Evolutionary conservation across 37 sponge, comb jelly and placozoan genomes (phyloP).

Genomic region (Hormiphora californensis): DNA sequence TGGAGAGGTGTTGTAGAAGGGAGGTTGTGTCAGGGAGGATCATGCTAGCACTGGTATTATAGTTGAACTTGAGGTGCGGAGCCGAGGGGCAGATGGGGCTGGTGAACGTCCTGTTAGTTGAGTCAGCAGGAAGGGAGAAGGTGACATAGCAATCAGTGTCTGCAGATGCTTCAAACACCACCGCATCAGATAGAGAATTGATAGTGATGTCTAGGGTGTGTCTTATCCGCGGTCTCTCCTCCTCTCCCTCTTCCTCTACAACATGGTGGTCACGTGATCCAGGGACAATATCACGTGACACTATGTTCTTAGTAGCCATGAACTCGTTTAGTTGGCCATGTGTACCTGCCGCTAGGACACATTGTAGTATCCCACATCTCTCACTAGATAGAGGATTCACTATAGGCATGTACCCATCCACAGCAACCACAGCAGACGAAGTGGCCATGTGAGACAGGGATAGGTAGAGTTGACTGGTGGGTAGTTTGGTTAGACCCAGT

Average conservation of each 20-base stretch:
- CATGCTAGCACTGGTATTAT: background rate
- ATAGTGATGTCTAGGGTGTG: conserved; percentile 30
- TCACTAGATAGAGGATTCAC: conserved; percentile 16
- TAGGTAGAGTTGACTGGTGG: conserved; percentile 9
- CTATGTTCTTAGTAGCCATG: conserved; percentile 4
- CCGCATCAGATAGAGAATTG: conserved; percentile 8
- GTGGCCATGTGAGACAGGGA: background rate
- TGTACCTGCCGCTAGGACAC: conserved; percentile 31
- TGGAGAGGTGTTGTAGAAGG: background rate
- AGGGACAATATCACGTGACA: background rate
- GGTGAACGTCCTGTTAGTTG: background rate
- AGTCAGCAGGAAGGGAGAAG: conserved; percentile 28
- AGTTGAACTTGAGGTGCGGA: conserved; percentile 46
- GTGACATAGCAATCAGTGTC: conserved; percentile 14
- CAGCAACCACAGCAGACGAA: background rate
- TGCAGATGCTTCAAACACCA: background rate
- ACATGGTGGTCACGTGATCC: background rate
- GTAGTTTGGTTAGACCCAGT: conserved; percentile 10
- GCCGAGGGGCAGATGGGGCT: background rate
- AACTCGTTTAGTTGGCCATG: conserved; percentile 18
- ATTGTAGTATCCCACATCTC: conserved; percentile 33
- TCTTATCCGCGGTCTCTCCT: no score
- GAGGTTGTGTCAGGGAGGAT: conserved; percentile 19
- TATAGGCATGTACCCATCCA: conserved; percentile 47
- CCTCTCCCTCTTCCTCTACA: background rate